Conservation (phyloP, 2,113 vertebrate genomes). For the Echinops telfairi region DNA sequence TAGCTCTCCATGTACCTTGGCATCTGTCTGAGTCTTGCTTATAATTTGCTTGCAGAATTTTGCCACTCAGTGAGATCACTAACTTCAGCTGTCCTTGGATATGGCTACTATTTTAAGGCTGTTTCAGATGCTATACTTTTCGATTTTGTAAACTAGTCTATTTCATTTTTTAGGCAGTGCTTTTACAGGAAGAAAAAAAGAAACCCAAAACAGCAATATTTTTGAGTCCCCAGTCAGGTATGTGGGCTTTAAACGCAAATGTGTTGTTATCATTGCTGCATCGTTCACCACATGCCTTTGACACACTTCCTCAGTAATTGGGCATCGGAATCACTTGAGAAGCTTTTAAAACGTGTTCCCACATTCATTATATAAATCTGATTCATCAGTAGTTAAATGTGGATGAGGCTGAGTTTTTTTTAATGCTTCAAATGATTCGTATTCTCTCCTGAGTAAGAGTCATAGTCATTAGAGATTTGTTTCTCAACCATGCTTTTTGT, state of each 20-base stretch:
- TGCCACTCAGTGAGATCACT: conserved; percentile 3
- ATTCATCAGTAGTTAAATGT: background rate
- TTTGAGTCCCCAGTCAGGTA: conserved; percentile 95
- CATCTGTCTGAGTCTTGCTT: conserved; percentile 30
- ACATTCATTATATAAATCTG: background rate
- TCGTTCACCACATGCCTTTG: conserved; percentile 75
- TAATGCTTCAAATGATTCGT: conserved; percentile 5
- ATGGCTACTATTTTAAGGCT: conserved; percentile 58
- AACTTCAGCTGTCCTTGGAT: conserved; percentile 54
- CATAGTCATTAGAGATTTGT: background rate
- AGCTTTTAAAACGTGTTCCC: conserved; percentile 7
- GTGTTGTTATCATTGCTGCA: conserved; percentile 62
- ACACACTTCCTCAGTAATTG: conserved; percentile 20
- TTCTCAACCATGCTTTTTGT: background rate
- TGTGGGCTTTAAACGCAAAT: conserved; percentile 77
- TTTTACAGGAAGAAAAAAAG: conserved; percentile 91
- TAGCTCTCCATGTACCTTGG: background rate
- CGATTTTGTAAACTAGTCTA: conserved; percentile 68
- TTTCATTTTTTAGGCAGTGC: conserved; percentile 87
- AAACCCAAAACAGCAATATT: conserved; percentile 91
- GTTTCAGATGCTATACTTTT: conserved; percentile 63
- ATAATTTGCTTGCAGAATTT: conserved; percentile 32
- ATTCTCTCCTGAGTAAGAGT: background rate
- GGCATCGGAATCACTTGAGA: conserved; percentile 27
- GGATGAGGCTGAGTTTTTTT: too few species aligned